Conservation (phyloP, 2,797 vertebrate genomes). For the Acrocephalus scirpaceus region DNA sequence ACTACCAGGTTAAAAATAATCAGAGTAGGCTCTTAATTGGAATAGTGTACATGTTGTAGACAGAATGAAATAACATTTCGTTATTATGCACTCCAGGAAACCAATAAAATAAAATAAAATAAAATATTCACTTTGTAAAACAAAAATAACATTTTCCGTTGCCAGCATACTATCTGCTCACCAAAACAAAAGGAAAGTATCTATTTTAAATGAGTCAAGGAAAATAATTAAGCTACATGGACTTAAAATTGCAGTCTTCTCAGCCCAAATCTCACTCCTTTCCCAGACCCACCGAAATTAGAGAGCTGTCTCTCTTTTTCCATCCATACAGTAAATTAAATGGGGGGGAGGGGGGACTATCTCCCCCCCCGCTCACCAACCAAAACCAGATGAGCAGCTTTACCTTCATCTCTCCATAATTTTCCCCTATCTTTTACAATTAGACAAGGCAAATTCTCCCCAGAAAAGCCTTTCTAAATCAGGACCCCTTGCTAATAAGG, state of each 20-base stretch:
- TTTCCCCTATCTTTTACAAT: neutral
- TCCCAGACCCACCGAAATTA: neutral
- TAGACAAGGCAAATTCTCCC: neutral
- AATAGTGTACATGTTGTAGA: neutral
- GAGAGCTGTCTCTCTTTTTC: neutral
- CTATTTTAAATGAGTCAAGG: conserved; percentile 5
- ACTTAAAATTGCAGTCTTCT: neutral
- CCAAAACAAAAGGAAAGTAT: conserved; percentile 1
- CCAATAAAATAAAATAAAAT: conserved; percentile 20
- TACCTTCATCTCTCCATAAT: neutral
- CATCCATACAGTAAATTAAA: neutral
- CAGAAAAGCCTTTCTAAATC: neutral
- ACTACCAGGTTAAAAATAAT: conserved; percentile 36
- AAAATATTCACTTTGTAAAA: neutral
- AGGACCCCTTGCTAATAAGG: neutral
- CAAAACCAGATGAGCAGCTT: neutral
- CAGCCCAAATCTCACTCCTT: neutral
- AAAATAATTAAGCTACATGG: neutral
- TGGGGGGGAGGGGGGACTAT: fast-evolving
- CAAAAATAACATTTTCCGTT: conserved; percentile 1
- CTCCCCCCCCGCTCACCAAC: too few species aligned
- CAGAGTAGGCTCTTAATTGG: neutral
- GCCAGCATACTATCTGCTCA: neutral
- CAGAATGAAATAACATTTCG: conserved; percentile 9
- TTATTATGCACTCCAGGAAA: conserved; percentile 19